Evolutionary conservation across 2,113 vertebrate genomes (phyloP), one percentile per base, ranked within the genome.

Genomic region (Fregata magnificens): DNA sequence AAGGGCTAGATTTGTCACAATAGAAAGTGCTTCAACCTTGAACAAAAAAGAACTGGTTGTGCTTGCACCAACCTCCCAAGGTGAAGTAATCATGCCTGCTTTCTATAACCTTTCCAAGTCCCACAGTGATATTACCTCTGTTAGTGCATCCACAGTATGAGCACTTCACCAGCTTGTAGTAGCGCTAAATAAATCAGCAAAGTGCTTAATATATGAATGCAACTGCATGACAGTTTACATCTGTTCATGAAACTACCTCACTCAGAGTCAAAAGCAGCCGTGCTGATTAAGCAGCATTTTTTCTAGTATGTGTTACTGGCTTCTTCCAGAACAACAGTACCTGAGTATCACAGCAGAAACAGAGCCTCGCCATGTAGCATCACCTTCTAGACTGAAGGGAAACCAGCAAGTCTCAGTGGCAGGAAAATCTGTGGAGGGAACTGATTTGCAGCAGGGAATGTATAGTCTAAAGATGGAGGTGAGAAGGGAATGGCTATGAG

Each of bases 331-430:
- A n/a, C 29, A 45, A 32, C 11, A 16, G 24, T 11, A 38, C 25
- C 31, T 17, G 14, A 61, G 36, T 20, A 14, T 26, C 40, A 19
- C 15, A 21, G 36, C 38, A 80, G 55, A 28, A 21, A 59, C 9
- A 26, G 2, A 31, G 11, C 16, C 32, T 73, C 38, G n/a, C 18
- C 8, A 4, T 5, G 25, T 6, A 58, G 21, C 21, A 47, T 56
- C 40, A 4, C 36, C 25, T 42, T 34, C 53, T 6, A 3, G 16
- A 19, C 3, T 2, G 16, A 42, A 47, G 31, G 16, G 16, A 40
- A 85, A 44, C 2, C 40, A 17, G 20, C 2, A 0, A 1, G 1
- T 15, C 34, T 34, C 7, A 12, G 36, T 1, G 13, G 10, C 56
- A 66, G 56, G 42, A 55, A 56, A 59, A 15, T 16, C 49, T 21